phyloP scores from a whole-genome alignment of 64 coral and sea anemone genomes.

The Stichodactyla helianthus region DNA sequence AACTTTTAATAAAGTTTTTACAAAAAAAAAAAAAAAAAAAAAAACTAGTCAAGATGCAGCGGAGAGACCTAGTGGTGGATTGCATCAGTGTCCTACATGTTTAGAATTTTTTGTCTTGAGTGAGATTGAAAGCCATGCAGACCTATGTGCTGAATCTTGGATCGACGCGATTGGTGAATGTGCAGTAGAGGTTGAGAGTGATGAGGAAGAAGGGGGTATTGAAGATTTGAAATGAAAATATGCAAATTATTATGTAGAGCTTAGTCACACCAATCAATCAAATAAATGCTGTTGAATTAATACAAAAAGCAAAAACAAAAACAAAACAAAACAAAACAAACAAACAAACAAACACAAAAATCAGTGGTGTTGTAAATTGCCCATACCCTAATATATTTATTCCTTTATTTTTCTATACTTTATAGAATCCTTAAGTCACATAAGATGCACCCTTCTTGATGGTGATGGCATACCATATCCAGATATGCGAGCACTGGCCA shows the following conservation, averaged over 20 bases:
- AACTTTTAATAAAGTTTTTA: too few relatives aligned
- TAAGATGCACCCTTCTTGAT: slow-evolving; percentile 30
- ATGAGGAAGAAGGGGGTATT: too few relatives aligned
- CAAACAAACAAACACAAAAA: too few relatives aligned
- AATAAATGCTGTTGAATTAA: too few relatives aligned
- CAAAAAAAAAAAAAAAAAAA: too few relatives aligned
- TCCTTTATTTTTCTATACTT: slow-evolving; percentile 23
- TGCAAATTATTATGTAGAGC: too few relatives aligned
- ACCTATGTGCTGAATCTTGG: slow-evolving; percentile 44
- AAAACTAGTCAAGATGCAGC: too few relatives aligned
- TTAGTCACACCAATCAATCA: too few relatives aligned
- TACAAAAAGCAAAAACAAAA: too few relatives aligned
- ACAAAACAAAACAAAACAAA: too few relatives aligned
- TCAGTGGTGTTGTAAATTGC: too few relatives aligned
- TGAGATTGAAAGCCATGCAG: slow-evolving; percentile 58
- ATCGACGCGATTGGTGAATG: slow-evolving; percentile 57
- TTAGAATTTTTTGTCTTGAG: slow-evolving; percentile 28
- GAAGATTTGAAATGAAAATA: too few relatives aligned
- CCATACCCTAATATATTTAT: not conserved
- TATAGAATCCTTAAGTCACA: slow-evolving; percentile 49
- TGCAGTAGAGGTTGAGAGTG: slow-evolving; percentile 1
- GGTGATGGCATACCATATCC: slow-evolving; percentile 46
- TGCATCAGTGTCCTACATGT: slow-evolving; percentile 53
- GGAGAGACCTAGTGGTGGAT: not conserved
- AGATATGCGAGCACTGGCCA: slow-evolving; percentile 48